Evolutionary conservation across 2,797 vertebrate species (phyloP), one percentile per base, ranked within the genome.

Genomic region (Falco berigora): DNA sequence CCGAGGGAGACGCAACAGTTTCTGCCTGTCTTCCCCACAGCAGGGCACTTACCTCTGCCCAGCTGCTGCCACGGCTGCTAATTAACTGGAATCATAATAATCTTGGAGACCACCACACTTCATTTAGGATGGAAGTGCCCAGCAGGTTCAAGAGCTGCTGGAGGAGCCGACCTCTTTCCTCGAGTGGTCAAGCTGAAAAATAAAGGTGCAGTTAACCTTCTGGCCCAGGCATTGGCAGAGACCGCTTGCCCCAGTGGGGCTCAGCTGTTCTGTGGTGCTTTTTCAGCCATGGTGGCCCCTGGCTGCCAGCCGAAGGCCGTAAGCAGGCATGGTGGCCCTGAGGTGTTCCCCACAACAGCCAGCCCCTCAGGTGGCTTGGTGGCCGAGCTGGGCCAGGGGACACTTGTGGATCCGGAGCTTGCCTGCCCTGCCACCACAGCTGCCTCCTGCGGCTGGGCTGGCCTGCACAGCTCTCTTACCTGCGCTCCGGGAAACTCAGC

Each of bases 371-470:
- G 22, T n/a, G n/a, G n/a, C 18, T 46, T 23, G 4, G 15, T 9
- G 36, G 32, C 62, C 6, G 55, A 56, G 27, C 49, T 15, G 49
- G 23, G 12, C 22, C 14, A 18, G 10, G 42, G 6, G 11, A 52
- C 30, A 9, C 16, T 12, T 18, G 20, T 2, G 3, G 16, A 14
- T 12, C 8, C 0, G 3, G 40, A n/a, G 42, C 15, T 8, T 23
- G 23, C 66, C 32, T 64, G 66, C 44, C 7, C 2, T 13, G 47
- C 8, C 2, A 8, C 36, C 72, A 22, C 17, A 28, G 24, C 59
- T 38, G 59, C 56, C 56, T 44, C 25, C 4, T 32, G 30, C 34
- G 23, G 49, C 22, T 0, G 1, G 9, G 28, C 28, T 6, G 9
- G 42, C 44, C 52, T 28, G 28, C 24, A 8, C 0, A 3, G 62